A percentile compares a stretch with the other conserved stretches of the same genome.
Conservation (phyloP, 2,888 invertebrate species). For the Petrophora chlorosata region DNA sequence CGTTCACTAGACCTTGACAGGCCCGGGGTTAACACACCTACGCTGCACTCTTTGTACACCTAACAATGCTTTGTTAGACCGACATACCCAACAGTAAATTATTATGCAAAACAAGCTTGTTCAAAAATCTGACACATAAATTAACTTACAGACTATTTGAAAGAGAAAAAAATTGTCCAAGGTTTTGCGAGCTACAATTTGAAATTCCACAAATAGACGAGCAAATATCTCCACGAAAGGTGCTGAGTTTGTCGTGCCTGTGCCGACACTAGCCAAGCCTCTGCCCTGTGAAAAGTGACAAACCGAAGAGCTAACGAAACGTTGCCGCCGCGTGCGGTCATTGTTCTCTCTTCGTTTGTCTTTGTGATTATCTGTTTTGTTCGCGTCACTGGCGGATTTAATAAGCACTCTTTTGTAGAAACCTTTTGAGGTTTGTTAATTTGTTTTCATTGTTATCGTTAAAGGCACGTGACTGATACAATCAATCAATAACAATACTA, state of each 20-base stretch:
- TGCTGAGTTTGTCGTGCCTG: slow-evolving; percentile 28
- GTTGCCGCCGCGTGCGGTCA: slow-evolving; percentile 43
- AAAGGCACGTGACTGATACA: not conserved
- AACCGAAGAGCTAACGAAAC: slow-evolving; percentile 44
- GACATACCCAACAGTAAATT: slow-evolving; percentile 32
- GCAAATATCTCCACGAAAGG: slow-evolving; percentile 39
- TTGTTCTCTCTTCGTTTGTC: slow-evolving; percentile 53
- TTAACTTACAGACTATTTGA: no score
- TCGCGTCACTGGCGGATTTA: slow-evolving; percentile 36
- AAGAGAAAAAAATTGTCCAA: not conserved
- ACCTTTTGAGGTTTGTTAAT: not conserved
- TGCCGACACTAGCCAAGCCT: slow-evolving; percentile 15
- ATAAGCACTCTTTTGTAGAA: slow-evolving; percentile 26
- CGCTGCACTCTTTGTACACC: slow-evolving; percentile 26
- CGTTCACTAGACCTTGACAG: slow-evolving; percentile 41
- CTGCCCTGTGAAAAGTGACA: slow-evolving; percentile 33
- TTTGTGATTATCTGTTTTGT: slow-evolving; percentile 57
- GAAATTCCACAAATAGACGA: slow-evolving; percentile 35
- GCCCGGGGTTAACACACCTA: slow-evolving; percentile 38
- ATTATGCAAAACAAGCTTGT: slow-evolving; percentile 26
- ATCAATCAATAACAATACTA: no score
- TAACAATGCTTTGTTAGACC: slow-evolving; percentile 38
- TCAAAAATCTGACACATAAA: slow-evolving; percentile 5
- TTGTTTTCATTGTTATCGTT: not conserved
- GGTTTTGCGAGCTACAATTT: slow-evolving; percentile 23